Evolutionary conservation across 2,888 invertebrate genomes (phyloP).

Genomic region (Lepidocyrtoides sp.): DNA sequence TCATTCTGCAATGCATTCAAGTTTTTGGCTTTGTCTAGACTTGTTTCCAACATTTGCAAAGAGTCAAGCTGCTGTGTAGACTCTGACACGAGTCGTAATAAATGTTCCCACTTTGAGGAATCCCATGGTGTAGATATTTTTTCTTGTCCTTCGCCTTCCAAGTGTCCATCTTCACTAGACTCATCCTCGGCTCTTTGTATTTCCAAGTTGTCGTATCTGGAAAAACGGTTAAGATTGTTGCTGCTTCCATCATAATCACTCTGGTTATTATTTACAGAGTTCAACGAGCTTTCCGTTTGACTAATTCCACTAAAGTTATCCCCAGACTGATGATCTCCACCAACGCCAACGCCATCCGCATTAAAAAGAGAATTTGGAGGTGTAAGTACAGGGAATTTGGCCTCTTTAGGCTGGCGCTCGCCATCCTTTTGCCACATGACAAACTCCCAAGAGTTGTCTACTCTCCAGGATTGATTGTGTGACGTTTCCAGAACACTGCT

Average conservation of each 20-base stretch:
- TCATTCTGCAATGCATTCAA: constrained; percentile 54
- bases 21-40: constrained; percentile 72
- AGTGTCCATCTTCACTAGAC: constrained; percentile 80
- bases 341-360: constrained; percentile 48
- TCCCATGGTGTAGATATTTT: constrained; percentile 94
- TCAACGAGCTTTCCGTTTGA: constrained; percentile 80
- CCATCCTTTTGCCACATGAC: constrained; percentile 83
- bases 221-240: constrained; percentile 82
- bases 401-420: constrained; percentile 75
- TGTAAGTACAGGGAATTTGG: constrained; percentile 83
- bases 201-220: constrained; percentile 85
- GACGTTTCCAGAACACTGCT: constrained; percentile 76
- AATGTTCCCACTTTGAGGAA: constrained; percentile 81
- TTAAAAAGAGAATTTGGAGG: constrained; percentile 82
- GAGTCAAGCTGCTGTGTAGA: constrained; percentile 85
- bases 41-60: constrained; percentile 80
- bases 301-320: constrained; percentile 79
- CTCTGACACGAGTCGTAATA: constrained; percentile 83
- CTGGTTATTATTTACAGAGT: constrained; percentile 80
- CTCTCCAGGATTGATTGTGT: constrained; percentile 83
- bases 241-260: constrained; percentile 79
- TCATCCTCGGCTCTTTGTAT: constrained; percentile 80
- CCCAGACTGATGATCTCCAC: constrained; percentile 74
- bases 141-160: constrained; percentile 80
- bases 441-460: constrained; percentile 85